phyloP scores from a whole-genome alignment of 92 coral and sea anemone species.

The Heliopora coerulea region DNA sequence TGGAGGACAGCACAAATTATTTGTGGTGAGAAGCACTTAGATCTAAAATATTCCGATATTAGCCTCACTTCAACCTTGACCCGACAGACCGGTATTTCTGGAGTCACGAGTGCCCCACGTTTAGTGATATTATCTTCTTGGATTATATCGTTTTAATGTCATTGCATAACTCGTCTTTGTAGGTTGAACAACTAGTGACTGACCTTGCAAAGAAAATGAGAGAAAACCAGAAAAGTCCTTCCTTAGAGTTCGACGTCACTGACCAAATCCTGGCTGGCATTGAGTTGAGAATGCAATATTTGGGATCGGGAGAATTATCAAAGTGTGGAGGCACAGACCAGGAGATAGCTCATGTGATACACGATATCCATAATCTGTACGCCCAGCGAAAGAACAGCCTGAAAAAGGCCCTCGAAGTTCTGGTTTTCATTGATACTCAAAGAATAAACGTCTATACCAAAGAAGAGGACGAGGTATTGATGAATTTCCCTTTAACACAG shows the following conservation, averaged over 20 bases:
- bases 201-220: no score
- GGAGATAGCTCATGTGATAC: constrained; percentile 31
- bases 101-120: no score
- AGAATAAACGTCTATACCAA: constrained; percentile 16
- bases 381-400: constrained; percentile 1
- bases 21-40: no score
- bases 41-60: no score
- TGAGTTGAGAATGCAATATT: background rate
- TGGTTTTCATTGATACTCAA: constrained; percentile 10
- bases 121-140: no score
- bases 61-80: no score
- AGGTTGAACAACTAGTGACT: background rate
- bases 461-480: background rate
- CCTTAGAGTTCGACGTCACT: no score
- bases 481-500: constrained; percentile 8
- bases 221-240: no score
- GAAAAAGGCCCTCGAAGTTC: constrained; percentile 22
- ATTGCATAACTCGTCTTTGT: background rate
- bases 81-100: no score
- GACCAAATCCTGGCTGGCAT: constrained; percentile 1
- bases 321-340: constrained; percentile 11
- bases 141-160: no score
- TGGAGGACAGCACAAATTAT: no score
- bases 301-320: constrained; percentile 10
- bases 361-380: constrained; percentile 21